A percentile compares a stretch with the other conserved stretches of the same genome.
Evolutionary conservation across 2,797 vertebrate species (phyloP).

Genomic region (Hephaestus fuliginosus): DNA sequence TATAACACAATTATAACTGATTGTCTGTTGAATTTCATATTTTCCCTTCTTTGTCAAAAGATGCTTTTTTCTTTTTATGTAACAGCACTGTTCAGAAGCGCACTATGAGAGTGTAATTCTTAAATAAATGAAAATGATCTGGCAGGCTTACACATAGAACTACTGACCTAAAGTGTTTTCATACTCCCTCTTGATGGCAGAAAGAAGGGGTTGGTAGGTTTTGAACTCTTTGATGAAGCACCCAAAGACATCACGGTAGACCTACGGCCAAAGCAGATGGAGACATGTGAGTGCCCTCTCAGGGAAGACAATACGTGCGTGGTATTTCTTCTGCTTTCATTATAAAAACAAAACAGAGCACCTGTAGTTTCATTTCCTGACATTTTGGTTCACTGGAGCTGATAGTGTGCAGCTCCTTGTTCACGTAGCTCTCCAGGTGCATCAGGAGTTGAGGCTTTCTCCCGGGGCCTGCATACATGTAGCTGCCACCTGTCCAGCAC

Average conservation of each 20-base stretch:
- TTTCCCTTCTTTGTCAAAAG: neutral
- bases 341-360: conserved; percentile 46
- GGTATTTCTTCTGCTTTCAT: neutral
- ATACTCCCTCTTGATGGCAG: conserved; percentile 91
- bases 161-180: conserved; percentile 87
- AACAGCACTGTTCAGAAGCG: neutral
- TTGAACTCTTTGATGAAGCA: conserved; percentile 90
- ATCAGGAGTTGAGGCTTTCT: conserved; percentile 86
- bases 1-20: neutral
- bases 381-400: conserved; percentile 71
- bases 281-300: neutral
- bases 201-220: conserved; percentile 90
- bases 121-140: conserved; percentile 1
- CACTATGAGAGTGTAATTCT: neutral
- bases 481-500: conserved; percentile 33
- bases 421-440: conserved; percentile 84
- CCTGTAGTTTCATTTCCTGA: conserved; percentile 88
- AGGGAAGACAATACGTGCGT: neutral
- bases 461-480: conserved; percentile 55
- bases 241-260: conserved; percentile 88
- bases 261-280: conserved; percentile 77
- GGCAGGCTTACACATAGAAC: neutral
- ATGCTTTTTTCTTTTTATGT: neutral
- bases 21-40: neutral
- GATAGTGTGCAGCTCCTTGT: conserved; percentile 84